These are phyloP conservation scores for Paedocypris micromegethes DNA, from an alignment of 2,797 vertebrate genomes.

Conservation along the genomic window DNA sequence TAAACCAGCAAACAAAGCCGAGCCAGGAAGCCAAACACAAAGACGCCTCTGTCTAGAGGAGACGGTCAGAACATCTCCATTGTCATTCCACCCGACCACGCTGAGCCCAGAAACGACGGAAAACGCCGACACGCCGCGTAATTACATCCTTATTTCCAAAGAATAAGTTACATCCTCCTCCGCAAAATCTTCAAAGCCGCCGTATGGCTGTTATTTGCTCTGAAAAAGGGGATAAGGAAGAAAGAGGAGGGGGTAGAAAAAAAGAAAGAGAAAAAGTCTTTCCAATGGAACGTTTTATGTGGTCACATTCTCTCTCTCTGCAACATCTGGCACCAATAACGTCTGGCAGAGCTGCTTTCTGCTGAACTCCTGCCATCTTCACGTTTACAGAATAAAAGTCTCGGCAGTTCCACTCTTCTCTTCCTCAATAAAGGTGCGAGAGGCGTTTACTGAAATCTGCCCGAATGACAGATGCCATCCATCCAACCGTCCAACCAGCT, in stretches of 20 bases:
- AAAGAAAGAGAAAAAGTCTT: conserved; percentile 55
- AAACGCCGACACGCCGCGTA: conserved; percentile 55
- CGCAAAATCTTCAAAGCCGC: conserved; percentile 69
- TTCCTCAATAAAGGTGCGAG: conserved; percentile 47
- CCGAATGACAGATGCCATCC: too few relatives aligned
- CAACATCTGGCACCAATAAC: conserved; percentile 89
- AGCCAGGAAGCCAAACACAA: too few relatives aligned
- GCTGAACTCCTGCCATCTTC: conserved; percentile 80
- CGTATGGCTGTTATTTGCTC: conserved; percentile 62
- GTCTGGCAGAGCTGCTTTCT: conserved; percentile 75
- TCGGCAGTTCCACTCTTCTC: conserved; percentile 56
- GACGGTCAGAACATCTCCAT: conserved; percentile 22
- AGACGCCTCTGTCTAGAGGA: too few relatives aligned
- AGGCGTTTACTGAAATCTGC: too few relatives aligned
- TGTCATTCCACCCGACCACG: conserved; percentile 29
- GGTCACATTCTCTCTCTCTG: conserved; percentile 65
- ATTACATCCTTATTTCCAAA: conserved; percentile 59
- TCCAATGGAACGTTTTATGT: conserved; percentile 82
- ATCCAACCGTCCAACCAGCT: too few relatives aligned
- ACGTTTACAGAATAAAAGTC: conserved; percentile 74
- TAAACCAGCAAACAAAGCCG: too few relatives aligned
- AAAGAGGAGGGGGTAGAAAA: conserved; percentile 38
- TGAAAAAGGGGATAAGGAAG: conserved; percentile 23
- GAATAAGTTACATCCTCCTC: conserved; percentile 47
- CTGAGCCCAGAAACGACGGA: conserved; percentile 42